Evolutionary conservation across 2,888 invertebrate species (phyloP).

Genomic region (Crioceris asparagi): DNA sequence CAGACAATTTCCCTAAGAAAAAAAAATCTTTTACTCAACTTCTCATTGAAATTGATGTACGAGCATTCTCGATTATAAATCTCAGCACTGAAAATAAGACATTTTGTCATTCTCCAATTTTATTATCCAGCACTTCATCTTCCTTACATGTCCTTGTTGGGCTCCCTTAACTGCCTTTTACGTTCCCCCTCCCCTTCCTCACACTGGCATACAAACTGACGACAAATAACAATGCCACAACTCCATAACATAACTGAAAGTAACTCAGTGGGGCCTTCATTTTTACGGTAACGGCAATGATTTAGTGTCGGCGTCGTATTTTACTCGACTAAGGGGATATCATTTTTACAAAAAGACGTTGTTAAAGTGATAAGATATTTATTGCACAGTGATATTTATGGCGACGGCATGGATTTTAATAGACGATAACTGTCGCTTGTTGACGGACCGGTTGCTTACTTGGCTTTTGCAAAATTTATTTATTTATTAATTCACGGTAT

Average conservation of each 20-base stretch:
- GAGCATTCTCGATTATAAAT: too few relatives aligned
- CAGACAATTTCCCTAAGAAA: too few relatives aligned
- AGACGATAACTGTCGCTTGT: too few relatives aligned
- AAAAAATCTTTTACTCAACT: too few relatives aligned
- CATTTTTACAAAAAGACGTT: too few relatives aligned
- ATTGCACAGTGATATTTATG: neutral
- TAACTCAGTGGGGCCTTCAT: slow-evolving; percentile 20
- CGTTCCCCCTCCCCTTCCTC: neutral
- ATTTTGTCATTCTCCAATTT: slow-evolving; percentile 36
- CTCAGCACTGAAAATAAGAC: slow-evolving; percentile 22
- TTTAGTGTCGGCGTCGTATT: slow-evolving; percentile 15
- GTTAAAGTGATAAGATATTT: slow-evolving; percentile 4
- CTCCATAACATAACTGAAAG: slow-evolving; percentile 27
- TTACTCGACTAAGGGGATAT: too few relatives aligned
- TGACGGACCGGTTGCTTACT: too few relatives aligned
- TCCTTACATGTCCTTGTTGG: slow-evolving; percentile 35
- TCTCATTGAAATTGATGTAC: too few relatives aligned
- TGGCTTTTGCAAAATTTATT: too few relatives aligned
- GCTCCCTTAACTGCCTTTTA: slow-evolving; percentile 21
- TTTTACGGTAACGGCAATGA: slow-evolving; percentile 27
- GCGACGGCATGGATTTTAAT: too few relatives aligned
- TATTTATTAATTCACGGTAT: too few relatives aligned
- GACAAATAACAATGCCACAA: slow-evolving; percentile 21
- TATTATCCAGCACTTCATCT: slow-evolving; percentile 37
- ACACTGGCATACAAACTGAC: neutral